Base-by-base conservation (phyloP, 2,888 invertebrate genomes). In the Tuberolachnus salignus region DNA sequence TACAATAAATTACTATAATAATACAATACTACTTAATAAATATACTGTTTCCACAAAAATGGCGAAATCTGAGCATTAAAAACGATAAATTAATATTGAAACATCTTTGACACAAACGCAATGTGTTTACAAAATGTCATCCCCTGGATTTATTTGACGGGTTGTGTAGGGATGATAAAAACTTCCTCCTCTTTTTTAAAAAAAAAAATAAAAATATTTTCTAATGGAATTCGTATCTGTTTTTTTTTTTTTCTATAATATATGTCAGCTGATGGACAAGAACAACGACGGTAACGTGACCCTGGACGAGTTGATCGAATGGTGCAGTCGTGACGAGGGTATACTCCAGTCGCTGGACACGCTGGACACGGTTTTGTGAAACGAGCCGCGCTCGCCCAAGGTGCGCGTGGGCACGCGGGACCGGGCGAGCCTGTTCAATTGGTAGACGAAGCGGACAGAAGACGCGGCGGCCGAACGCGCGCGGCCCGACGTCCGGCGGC, bases 221-320 rank as follows among this genome's bases (percentile, higher is more conserved):
- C 3, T 34, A 34, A 34, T 4, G 34, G 34, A 34, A 53, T 16
- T 34, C 44, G 19, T 2, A 11, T 19, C 1, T 13, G 26, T 59
- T n/a, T 59, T n/a, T n/a, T n/a, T n/a, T n/a, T n/a, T n/a, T n/a
- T 59, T 16, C 16, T 16, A 34, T 44, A 19, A 44, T 6, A 44
- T 3, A 19, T 80, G 49, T 55, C 88, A 94, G 93, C 86, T 91
- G 84, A 93, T 94, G 85, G 93, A 94, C 85, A 88, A 90, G 14
- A 92, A 93, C 86, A 90, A 91, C 81, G 93, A 94, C 84, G 93
- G 93, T 23, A 91, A 91, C 81, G 92, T 94, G 83, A 91, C 93
- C 9, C 91, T 91, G 78, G 93, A 93, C 84, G 94, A 94, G 87
- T 87, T 94, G 84, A 90, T 92, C 64, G 89, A 91, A 82, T 93